Percentiles rank a stretch among this genome's conserved stretches.
Evolutionary conservation across 2,888 invertebrate species (phyloP).

Genomic region (Deroplatys truncata): DNA sequence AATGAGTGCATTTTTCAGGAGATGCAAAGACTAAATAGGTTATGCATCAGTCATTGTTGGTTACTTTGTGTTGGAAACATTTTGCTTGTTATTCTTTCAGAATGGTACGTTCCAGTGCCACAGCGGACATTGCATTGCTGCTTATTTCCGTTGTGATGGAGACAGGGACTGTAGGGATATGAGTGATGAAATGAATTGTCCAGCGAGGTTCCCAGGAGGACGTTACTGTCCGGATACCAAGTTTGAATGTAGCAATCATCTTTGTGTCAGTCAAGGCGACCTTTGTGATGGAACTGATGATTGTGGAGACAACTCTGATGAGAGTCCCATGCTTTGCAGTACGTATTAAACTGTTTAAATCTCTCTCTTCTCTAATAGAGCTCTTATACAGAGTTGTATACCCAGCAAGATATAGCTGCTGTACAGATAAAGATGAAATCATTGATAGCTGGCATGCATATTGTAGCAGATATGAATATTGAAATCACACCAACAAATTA

Average conservation of each 20-base stretch:
- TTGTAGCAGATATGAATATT: no score
- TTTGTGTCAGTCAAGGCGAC: slow-evolving; percentile 86
- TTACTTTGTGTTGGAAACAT: no score
- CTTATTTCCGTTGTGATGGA: slow-evolving; percentile 85
- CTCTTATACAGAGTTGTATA: no score
- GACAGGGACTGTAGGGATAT: slow-evolving; percentile 84
- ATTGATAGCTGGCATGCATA: no score
- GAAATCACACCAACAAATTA: no score
- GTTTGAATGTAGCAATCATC: slow-evolving; percentile 87
- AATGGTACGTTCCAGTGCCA: slow-evolving; percentile 88
- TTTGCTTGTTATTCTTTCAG: slow-evolving; percentile 37
- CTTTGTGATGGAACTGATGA: slow-evolving; percentile 91
- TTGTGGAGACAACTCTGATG: slow-evolving; percentile 89
- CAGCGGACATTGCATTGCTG: slow-evolving; percentile 89
- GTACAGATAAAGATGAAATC: no score
- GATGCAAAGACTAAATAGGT: no score
- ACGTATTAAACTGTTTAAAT: slow-evolving; percentile 35
- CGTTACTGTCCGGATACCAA: slow-evolving; percentile 84
- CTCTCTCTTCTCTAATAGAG: background rate
- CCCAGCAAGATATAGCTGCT: no score
- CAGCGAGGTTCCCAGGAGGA: slow-evolving; percentile 82
- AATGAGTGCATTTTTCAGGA: no score
- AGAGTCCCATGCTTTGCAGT: slow-evolving; percentile 70
- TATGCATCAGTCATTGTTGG: no score
- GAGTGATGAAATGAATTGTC: slow-evolving; percentile 86